Base-by-base conservation (phyloP, 2,797 vertebrate species). In the Xenentodon cancila region DNA sequence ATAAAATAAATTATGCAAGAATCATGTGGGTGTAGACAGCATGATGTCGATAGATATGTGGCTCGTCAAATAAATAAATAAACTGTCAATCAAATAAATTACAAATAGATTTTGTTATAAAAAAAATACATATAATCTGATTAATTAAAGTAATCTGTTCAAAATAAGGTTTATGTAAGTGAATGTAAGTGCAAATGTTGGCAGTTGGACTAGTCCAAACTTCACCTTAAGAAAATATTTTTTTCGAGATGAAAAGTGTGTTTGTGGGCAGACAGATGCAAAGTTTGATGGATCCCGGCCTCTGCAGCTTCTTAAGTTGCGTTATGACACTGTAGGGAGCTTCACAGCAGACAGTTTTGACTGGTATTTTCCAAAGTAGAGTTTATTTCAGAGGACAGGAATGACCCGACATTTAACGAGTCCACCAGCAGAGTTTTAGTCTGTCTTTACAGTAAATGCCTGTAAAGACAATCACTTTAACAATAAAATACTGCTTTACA, bases 271-370 rank as follows among this genome's bases (percentile, higher is more conserved):
- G 44, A 17, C 44, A 30, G 53, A 56, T 54, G 47, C 68, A 47
- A 53, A 50, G 27, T 61, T 40, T 71, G 55, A 73, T 25, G 37
- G 37, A 13, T 6, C 48, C 32, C 46, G 54, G 58, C 48, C 30
- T 63, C 48, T 30, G 32, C 12, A n/a, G 46, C 45, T 56, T 44
- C 71, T 44, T 47, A n/a, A 43, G 16, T 64, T 61, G 52, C 52
- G 27, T 79, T 81, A 84, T 73, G 64, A 69, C 78, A 80, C 82
- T 46, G 5, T 62, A 45, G 81, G 79, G 81, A 86, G 72, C 68
- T 64, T 40, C 57, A 46, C 3, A 46, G 58, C 68, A 79, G 64
- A 71, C 53, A 76, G 78, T 77, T 82, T 80, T 81, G 79, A 80
- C 69, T 71, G 65, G 30, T 57, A 52, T 68, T 80, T 86, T 89